Conservation (phyloP, 2,888 invertebrate species). For the Ecliptopera silaceata region DNA sequence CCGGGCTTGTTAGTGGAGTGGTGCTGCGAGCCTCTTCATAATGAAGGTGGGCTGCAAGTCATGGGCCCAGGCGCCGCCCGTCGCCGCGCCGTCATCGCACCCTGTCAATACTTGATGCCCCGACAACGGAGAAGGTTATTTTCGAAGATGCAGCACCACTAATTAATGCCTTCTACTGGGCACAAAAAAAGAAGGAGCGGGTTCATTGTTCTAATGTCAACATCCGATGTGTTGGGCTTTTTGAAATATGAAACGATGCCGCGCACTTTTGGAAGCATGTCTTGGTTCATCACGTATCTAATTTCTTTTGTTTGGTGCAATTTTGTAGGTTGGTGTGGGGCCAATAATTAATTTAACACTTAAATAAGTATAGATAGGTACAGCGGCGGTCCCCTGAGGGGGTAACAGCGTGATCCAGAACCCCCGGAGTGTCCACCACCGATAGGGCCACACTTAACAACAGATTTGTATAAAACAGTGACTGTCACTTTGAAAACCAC, state of each 20-base stretch:
- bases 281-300: slow-evolving; percentile 6
- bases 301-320: slow-evolving; percentile 21
- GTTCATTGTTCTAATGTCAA: slow-evolving; percentile 72
- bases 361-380: slow-evolving; percentile 54
- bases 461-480: slow-evolving; percentile 51
- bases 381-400: slow-evolving; percentile 43
- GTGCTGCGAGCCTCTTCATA: slow-evolving; percentile 57
- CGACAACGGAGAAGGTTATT: slow-evolving; percentile 78
- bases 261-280: slow-evolving; percentile 34
- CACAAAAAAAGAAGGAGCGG: slow-evolving; percentile 70
- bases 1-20: slow-evolving; percentile 76
- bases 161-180: slow-evolving; percentile 73
- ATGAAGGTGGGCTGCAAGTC: slow-evolving; percentile 79
- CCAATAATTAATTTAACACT: slow-evolving; percentile 71
- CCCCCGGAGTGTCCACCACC: slow-evolving; percentile 57
- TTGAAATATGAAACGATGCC: slow-evolving; percentile 46
- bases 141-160: slow-evolving; percentile 74
- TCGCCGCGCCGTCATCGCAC: slow-evolving; percentile 69
- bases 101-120: slow-evolving; percentile 74
- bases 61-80: slow-evolving; percentile 71
- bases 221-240: slow-evolving; percentile 44
- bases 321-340: slow-evolving; percentile 45
- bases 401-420: slow-evolving; percentile 54
- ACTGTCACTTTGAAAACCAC: slow-evolving; percentile 48
- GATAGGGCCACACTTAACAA: slow-evolving; percentile 63